These are phyloP conservation scores for Copidosoma floridanum DNA, from an alignment of 1,140 invertebrate genomes.

Conservation along the genomic window DNA sequence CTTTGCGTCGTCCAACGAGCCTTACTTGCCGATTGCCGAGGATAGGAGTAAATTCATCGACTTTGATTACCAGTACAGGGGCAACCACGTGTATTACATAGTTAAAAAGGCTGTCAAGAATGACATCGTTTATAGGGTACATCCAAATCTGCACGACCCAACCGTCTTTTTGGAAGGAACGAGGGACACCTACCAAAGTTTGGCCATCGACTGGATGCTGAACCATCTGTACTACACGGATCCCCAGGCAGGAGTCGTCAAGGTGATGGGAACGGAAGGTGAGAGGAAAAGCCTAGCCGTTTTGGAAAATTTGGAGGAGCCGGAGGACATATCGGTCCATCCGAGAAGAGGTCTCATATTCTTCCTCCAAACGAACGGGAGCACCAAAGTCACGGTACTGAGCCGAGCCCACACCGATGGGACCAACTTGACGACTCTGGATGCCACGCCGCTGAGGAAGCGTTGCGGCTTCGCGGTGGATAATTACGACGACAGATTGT, in stretches of 20 bases:
- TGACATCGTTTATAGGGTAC: conserved; percentile 2
- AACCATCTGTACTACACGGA: not conserved
- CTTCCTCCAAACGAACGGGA: conserved; percentile 9
- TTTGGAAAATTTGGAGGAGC: conserved; percentile 2
- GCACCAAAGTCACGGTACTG: not conserved
- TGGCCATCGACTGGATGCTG: not conserved
- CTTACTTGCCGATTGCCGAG: conserved; percentile 1
- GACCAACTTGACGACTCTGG: not conserved
- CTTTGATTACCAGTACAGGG: conserved; percentile 1
- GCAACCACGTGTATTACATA: conserved; percentile 18
- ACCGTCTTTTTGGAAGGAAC: not conserved
- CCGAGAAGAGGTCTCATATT: not conserved
- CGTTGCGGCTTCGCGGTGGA: conserved; percentile 7
- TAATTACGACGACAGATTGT: not conserved
- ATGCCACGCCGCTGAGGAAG: not conserved
- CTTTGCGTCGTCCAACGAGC: conserved; percentile 8
- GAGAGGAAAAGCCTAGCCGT: not conserved
- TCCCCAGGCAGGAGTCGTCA: not conserved
- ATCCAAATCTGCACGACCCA: not conserved
- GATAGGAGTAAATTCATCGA: not conserved
- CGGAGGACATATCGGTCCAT: conserved; percentile 3
- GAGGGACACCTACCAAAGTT: conserved; percentile 4
- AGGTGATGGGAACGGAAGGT: not conserved
- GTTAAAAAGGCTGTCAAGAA: not conserved
- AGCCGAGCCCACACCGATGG: not conserved